Percentiles rank a stretch among this genome's conserved stretches.
These are phyloP conservation scores for Onchidella celtica DNA, from an alignment of 2,888 invertebrate genomes.

Conservation along the genomic window DNA sequence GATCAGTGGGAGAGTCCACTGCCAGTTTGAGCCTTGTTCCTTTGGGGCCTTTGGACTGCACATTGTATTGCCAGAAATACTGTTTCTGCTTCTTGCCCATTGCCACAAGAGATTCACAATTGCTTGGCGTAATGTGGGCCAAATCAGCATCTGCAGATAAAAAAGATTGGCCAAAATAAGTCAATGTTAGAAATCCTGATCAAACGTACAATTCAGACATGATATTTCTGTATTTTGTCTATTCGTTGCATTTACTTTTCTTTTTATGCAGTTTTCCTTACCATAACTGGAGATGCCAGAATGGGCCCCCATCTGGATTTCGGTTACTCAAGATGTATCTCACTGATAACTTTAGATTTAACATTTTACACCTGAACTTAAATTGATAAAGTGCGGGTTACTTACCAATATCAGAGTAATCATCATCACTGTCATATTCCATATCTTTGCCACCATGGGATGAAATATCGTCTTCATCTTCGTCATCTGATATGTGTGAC, in stretches of 20 bases:
- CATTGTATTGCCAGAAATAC: conserved; percentile 99
- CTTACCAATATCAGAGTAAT: conserved; percentile 66
- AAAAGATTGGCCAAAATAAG: neutral
- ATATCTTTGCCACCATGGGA: conserved; percentile 55
- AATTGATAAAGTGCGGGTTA: neutral
- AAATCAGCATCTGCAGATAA: conserved; percentile 47
- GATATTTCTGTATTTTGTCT: too few species aligned
- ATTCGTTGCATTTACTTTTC: too few species aligned
- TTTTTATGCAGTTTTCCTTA: too few species aligned
- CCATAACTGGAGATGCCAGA: too few species aligned
- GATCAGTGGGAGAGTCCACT: conserved; percentile 88
- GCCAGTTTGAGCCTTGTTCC: conserved; percentile 86
- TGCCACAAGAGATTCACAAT: conserved; percentile 51
- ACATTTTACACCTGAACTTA: too few species aligned
- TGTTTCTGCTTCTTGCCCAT: conserved; percentile 69
- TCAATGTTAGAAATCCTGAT: neutral
- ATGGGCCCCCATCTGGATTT: too few species aligned
- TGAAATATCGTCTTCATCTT: conserved; percentile 48
- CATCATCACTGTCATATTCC: conserved; percentile 53
- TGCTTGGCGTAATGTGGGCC: conserved; percentile 46
- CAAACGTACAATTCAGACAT: neutral
- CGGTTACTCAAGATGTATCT: too few species aligned
- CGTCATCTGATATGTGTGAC: conserved; percentile 44
- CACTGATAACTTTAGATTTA: too few species aligned
- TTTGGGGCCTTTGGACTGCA: conserved; percentile 98